These are phyloP conservation scores for Idaea dimidiata DNA, from an alignment of 2,888 invertebrate genomes.

Conservation along the genomic window DNA sequence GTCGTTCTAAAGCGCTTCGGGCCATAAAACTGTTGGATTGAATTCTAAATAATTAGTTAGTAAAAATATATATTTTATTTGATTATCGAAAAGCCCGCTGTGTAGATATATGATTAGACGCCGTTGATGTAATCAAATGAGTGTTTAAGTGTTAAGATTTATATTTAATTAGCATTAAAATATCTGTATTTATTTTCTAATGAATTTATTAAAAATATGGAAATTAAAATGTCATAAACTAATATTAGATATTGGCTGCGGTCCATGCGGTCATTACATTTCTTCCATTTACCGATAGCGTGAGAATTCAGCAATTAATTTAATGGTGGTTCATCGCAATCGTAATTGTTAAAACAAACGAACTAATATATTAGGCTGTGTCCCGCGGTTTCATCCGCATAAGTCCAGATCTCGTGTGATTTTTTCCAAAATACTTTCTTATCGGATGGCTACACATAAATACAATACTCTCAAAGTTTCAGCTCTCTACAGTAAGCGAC, in stretches of 20 bases:
- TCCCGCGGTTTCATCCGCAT: too few relatives aligned
- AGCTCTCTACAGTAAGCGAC: too few relatives aligned
- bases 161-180: neutral
- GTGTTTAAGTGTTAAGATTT: neutral
- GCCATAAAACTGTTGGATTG: slow-evolving; percentile 18
- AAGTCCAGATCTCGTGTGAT: too few relatives aligned
- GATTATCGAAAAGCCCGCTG: slow-evolving; percentile 19
- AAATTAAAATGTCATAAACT: neutral
- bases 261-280: neutral
- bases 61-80: slow-evolving; percentile 21
- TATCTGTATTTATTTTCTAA: neutral
- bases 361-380: too few relatives aligned
- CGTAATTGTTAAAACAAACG: too few relatives aligned
- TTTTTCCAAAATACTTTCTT: too few relatives aligned
- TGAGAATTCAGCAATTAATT: too few relatives aligned
- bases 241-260: neutral
- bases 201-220: neutral
- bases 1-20: slow-evolving; percentile 24
- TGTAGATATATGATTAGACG: slow-evolving; percentile 19
- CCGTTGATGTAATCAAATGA: slow-evolving; percentile 20
- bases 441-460: too few relatives aligned
- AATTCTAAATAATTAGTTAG: slow-evolving; percentile 18
- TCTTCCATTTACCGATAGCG: too few relatives aligned
- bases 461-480: too few relatives aligned
- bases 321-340: too few relatives aligned